phyloP scores from a whole-genome alignment of 2,797 vertebrate species.

The Notamacropus eugenii region DNA sequence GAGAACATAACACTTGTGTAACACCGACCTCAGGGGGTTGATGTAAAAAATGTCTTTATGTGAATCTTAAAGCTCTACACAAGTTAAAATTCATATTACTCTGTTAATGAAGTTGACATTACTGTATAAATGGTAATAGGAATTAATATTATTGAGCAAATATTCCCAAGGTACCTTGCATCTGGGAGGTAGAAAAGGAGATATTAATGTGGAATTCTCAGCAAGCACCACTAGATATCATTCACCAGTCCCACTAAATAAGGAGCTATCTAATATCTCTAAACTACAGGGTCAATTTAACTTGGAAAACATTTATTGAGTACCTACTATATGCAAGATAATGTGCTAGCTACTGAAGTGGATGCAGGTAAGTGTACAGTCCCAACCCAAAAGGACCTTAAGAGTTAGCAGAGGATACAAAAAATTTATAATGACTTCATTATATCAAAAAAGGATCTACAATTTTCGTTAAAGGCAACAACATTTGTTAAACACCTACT shows the following conservation, averaged over 20 bases:
- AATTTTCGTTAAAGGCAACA: too few relatives aligned
- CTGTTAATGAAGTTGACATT: neutral
- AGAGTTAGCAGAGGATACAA: too few relatives aligned
- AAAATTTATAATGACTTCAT: too few relatives aligned
- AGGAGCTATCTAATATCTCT: neutral
- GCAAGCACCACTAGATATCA: neutral
- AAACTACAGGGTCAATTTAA: neutral
- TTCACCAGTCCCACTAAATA: neutral
- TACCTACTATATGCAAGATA: neutral
- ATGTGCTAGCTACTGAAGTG: neutral
- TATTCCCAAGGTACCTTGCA: neutral
- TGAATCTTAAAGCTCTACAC: neutral
- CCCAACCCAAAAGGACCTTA: neutral
- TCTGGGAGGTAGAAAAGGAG: neutral
- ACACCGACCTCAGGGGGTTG: too few relatives aligned
- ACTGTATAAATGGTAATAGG: neutral
- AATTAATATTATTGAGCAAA: neutral
- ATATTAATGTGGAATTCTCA: neutral
- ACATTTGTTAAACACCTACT: too few relatives aligned
- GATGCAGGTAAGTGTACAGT: neutral
- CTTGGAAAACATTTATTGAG: neutral
- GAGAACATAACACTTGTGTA: neutral
- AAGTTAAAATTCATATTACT: neutral
- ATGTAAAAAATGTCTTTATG: neutral
- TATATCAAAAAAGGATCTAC: too few relatives aligned